A percentile compares a stretch with the other conserved stretches of the same genome.
These are phyloP conservation scores for Gulo gulo DNA, from an alignment of 2,113 vertebrate species.

Conservation along the genomic window DNA sequence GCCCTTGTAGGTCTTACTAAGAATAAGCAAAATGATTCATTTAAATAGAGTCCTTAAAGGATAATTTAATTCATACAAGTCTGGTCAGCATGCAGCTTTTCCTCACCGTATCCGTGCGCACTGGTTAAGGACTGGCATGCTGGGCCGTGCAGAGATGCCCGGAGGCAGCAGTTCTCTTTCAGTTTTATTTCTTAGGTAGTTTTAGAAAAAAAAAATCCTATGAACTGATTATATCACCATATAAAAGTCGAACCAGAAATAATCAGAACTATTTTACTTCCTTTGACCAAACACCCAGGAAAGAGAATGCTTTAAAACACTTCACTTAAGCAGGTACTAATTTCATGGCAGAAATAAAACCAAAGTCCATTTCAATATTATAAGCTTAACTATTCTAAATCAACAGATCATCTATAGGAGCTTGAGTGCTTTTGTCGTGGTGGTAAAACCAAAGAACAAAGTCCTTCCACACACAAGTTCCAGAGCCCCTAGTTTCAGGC, in stretches of 20 bases:
- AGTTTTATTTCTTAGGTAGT: constrained; percentile 10
- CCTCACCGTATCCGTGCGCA: neutral
- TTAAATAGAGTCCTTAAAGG: constrained; percentile 43
- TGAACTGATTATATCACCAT: neutral
- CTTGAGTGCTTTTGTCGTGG: neutral
- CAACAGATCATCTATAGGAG: neutral
- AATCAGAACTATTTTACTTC: constrained; percentile 39
- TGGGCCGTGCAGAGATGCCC: neutral
- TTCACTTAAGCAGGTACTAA: neutral
- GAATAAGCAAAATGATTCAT: constrained; percentile 40
- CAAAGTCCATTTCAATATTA: neutral
- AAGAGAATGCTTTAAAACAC: constrained; percentile 43
- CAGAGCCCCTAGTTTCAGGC: neutral
- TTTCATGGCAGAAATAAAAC: constrained; percentile 24
- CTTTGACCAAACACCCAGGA: constrained; percentile 12
- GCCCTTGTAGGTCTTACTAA: neutral
- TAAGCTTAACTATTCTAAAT: neutral
- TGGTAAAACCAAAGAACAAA: neutral
- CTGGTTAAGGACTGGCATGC: neutral
- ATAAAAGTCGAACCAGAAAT: constrained; percentile 30
- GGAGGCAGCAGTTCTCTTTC: neutral
- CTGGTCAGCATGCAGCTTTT: constrained; percentile 13
- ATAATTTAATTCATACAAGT: constrained; percentile 26
- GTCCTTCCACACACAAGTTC: neutral
- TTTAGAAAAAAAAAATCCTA: neutral